phyloP scores from a whole-genome alignment of 2,797 vertebrate species.

The Acrocephalus scirpaceus region DNA sequence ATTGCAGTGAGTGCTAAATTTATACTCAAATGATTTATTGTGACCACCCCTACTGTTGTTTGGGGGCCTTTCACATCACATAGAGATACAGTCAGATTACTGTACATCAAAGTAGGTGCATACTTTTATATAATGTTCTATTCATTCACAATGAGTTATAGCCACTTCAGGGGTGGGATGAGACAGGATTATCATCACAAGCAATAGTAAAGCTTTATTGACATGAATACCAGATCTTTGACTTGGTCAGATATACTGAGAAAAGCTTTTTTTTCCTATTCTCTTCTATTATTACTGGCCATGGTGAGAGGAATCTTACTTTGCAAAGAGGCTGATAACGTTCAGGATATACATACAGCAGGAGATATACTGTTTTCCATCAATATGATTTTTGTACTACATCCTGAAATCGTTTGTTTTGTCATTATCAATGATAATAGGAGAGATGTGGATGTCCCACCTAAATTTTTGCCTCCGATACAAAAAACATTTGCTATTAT shows the following conservation, averaged over 20 bases:
- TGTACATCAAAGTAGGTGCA: not conserved
- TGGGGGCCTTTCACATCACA: not conserved
- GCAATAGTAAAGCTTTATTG: conserved; percentile 18
- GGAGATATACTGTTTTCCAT: not conserved
- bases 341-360: not conserved
- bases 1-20: not conserved
- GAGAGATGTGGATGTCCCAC: not conserved
- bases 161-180: not conserved
- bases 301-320: not conserved
- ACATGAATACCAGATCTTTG: not conserved
- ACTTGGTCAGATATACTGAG: not conserved
- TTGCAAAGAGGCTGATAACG: not conserved
- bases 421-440: not conserved
- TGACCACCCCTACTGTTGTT: not conserved
- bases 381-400: not conserved
- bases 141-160: not conserved
- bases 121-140: not conserved
- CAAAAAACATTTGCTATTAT: not conserved
- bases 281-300: not conserved
- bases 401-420: not conserved
- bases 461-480: not conserved
- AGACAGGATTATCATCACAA: conserved; percentile 5
- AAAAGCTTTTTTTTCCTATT: not conserved
- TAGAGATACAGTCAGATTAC: not conserved
- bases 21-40: not conserved